Evolutionary conservation across 2,113 vertebrate species (phyloP).

Genomic region (Danionella cerebrum): DNA sequence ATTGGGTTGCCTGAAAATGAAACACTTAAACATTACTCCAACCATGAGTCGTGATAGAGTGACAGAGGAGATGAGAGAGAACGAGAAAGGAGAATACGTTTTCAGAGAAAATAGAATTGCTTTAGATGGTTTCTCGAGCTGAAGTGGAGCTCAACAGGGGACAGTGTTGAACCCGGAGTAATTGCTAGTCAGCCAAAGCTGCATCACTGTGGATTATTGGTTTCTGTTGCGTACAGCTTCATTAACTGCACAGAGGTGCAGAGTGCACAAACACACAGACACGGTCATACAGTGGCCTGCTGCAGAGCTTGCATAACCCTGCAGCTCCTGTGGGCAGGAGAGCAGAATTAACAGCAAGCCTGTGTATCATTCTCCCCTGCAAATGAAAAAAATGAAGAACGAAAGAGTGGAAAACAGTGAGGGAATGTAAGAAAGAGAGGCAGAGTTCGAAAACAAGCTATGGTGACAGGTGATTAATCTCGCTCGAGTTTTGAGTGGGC

Average conservation of each 20-base stretch:
- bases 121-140: conserved; percentile 1
- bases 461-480: conserved; percentile 45
- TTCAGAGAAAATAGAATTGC: too few species aligned
- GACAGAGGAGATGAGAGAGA: too few species aligned
- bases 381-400: conserved; percentile 4
- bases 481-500: conserved; percentile 7
- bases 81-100: too few species aligned
- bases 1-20: too few species aligned
- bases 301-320: background rate
- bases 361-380: conserved; percentile 12
- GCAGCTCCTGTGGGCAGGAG: conserved; percentile 2
- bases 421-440: background rate
- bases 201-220: background rate
- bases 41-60: too few species aligned
- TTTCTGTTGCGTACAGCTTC: conserved; percentile 13
- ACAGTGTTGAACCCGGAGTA: background rate
- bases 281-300: background rate
- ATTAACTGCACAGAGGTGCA: background rate
- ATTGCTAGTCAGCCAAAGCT: conserved; percentile 8
- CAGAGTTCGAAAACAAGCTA: conserved; percentile 29
- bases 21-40: too few species aligned
- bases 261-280: background rate
- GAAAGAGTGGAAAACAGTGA: background rate
- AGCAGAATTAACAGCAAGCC: conserved; percentile 6
- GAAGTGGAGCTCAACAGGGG: conserved; percentile 5